Base-by-base conservation (phyloP, 2,797 vertebrate species). In the Furcifer pardalis region DNA sequence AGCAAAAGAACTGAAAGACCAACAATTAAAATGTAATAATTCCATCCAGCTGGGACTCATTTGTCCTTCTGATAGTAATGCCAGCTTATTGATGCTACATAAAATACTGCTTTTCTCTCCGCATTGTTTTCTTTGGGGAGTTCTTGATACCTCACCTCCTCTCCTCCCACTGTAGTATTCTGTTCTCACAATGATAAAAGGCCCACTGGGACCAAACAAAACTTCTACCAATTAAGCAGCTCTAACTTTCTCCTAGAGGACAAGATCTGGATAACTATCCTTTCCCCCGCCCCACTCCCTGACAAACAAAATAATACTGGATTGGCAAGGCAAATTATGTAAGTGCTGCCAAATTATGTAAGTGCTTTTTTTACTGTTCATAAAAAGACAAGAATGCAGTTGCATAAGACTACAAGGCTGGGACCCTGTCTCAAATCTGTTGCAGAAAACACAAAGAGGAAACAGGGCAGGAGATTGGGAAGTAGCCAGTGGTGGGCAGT, bases 171-270 rank as follows among this genome's bases (percentile, higher is more conserved):
- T 56, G 62, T 37, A 79, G n/a, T 25, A 30, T 79, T 42, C 69
- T 68, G 73, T 72, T 63, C 68, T 59, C 5, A 27, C 52, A 79
- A 79, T 79, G 77, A 79, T 72, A 72, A 72, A 79, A 72, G 32
- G n/a, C 56, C 76, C 68, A 79, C 5, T 72, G 76, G 76, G 83
- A 78, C 73, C 49, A 72, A 78, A 84, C 68, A 72, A 72, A 84
- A 72, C n/a, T 66, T 79, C 49, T 56, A 63, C 68, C 56, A 72
- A 79, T 63, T 79, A 42, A 79, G 68, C 25, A 79, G 49, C 32
- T 27, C 15, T 79, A 59, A 84, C 83, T 84, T 84, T 79, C 76
- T 79, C 25, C 42, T 60, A 17, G 56, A 84, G 83, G 83, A 62
- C 77, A 79, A 32, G 56, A 68, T 32, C 73, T 79, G 68, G 42